Conservation (phyloP, 2,113 vertebrate species). For the Lasiurus cinereus region DNA sequence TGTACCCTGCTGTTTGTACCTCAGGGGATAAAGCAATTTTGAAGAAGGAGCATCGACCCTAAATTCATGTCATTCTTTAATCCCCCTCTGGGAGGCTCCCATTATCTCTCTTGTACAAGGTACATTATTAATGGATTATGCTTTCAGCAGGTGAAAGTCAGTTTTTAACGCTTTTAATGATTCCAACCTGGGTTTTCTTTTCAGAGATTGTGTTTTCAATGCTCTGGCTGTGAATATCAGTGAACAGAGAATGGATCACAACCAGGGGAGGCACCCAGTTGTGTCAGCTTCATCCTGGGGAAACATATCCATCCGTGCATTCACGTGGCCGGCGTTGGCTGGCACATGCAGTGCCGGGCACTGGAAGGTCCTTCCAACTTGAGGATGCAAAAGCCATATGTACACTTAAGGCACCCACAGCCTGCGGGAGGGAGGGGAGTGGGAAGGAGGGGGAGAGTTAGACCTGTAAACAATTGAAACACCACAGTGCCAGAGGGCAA, state of each 20-base stretch:
- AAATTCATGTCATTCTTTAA: slow-evolving; percentile 84
- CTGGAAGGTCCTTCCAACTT: too few relatives aligned
- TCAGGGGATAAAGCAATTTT: slow-evolving; percentile 55
- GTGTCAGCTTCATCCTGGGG: neutral
- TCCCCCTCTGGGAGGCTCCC: slow-evolving; percentile 77
- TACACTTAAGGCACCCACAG: neutral
- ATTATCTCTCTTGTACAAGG: slow-evolving; percentile 84
- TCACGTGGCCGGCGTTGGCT: neutral
- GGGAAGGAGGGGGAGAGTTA: too few relatives aligned
- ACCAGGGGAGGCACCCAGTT: too few relatives aligned
- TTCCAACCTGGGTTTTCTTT: slow-evolving; percentile 84
- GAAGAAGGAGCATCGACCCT: slow-evolving; percentile 61
- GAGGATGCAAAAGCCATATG: neutral
- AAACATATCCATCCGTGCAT: neutral
- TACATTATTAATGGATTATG: slow-evolving; percentile 87
- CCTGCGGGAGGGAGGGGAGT: neutral
- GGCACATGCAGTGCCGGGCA: neutral
- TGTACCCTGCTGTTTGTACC: neutral
- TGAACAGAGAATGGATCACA: slow-evolving; percentile 59
- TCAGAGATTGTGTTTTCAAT: slow-evolving; percentile 81
- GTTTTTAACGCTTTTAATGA: slow-evolving; percentile 87
- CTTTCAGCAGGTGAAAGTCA: slow-evolving; percentile 87
- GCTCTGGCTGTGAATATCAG: slow-evolving; percentile 64
- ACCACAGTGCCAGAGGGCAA: neutral
- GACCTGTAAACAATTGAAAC: neutral